phyloP scores from a whole-genome alignment of 2,113 vertebrate genomes.

The Hipposideros armiger region DNA sequence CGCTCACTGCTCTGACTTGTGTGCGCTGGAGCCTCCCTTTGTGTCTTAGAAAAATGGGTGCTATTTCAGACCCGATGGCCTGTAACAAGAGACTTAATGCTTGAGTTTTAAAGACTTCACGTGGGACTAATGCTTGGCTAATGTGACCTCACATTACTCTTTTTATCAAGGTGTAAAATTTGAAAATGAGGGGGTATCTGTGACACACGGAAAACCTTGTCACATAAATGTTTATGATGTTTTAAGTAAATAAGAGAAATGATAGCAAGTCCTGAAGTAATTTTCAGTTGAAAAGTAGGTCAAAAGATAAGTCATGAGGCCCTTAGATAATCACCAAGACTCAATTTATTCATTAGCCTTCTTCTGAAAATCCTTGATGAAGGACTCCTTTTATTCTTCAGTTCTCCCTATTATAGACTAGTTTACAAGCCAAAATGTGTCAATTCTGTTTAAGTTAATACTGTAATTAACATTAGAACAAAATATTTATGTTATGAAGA shows the following conservation, averaged over 20 bases:
- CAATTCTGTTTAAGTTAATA: neutral
- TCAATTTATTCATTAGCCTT: neutral
- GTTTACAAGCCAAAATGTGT: neutral
- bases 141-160: neutral
- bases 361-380: neutral
- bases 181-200: neutral
- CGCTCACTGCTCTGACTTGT: neutral
- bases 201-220: neutral
- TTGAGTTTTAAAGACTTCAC: constrained; percentile 8
- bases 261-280: neutral
- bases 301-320: neutral
- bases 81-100: neutral
- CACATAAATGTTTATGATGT: neutral
- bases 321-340: neutral
- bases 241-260: constrained; percentile 38
- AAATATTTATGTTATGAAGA: neutral
- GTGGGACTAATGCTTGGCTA: neutral
- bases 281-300: neutral
- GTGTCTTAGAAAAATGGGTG: neutral
- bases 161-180: neutral
- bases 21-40: neutral
- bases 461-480: neutral
- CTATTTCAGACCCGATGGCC: neutral
- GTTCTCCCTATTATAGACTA: neutral
- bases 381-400: neutral